Base-by-base conservation (phyloP, 2,888 invertebrate genomes). In the Amblyjoppa fuscipennis region DNA sequence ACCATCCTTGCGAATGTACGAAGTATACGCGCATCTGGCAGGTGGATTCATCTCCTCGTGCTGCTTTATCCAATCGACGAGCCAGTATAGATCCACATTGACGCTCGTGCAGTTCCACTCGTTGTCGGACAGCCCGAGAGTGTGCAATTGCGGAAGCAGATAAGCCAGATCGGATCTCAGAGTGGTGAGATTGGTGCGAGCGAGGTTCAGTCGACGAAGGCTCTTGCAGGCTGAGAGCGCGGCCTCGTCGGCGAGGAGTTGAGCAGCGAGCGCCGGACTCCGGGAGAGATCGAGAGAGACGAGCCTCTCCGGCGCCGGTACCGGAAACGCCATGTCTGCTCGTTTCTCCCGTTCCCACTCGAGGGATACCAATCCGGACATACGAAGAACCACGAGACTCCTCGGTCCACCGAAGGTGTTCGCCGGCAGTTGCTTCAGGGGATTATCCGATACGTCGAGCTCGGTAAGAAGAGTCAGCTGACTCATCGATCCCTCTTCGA, bases 381-480 rank as follows among this genome's bases (percentile, higher is more conserved):
- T 95, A 88, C 96, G 96, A 87, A 98, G 95, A 86, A 96, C 95
- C 90, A 96, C 95, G 64, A 98, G 95, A 79, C 96, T 95, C 81
- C 95, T 94, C 53, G 97, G 96, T 16, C 97, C 96, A 74, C 95
- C 95, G 88, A 98, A 96, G 64, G 96, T 96, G 90, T 96, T 96
- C 73, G 96, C 95, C 13, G 96, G 96, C 85, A 98, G 93, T 83
- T 95, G 95, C 90, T 95, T 95, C 86, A 98, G 95, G 6, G 96
- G 97, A 94, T 99, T 99, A 91, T 96, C 96, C 16, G 98, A 98
- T 85, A 99, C 95, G 94, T 98, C 98, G 89, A 99, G 95, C 90
- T 96, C 96, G 92, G 96, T 96, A 74, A 99, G 95, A 53, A 96
- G 96, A n/a, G 96, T 95, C 90, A 98, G 94, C 89, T 97, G 96